phyloP scores from a whole-genome alignment of 2,888 invertebrate species.

The Lasius fuliginosus region DNA sequence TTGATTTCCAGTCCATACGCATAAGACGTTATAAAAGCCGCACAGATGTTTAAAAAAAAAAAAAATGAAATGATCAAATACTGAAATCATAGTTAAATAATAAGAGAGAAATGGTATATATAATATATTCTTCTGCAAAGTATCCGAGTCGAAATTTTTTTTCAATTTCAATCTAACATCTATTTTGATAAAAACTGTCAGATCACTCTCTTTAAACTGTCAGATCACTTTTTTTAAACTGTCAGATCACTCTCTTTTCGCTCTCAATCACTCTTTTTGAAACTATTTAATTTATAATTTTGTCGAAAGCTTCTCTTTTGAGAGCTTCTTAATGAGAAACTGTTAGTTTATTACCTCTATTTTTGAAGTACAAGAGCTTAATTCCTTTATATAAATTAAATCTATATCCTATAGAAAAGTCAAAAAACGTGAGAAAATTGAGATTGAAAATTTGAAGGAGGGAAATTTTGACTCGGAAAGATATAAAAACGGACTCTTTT shows the following conservation, averaged over 20 bases:
- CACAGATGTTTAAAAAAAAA: slow-evolving; percentile 2
- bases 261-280: not conserved
- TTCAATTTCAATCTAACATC: not conserved
- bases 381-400: not conserved
- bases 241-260: not conserved
- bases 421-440: not conserved
- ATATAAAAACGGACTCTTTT: not conserved
- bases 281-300: not conserved
- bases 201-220: no score
- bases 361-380: not conserved
- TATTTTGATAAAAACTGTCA: no score
- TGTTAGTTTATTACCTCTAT: not conserved
- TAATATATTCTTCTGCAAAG: not conserved
- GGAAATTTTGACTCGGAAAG: not conserved
- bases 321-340: not conserved
- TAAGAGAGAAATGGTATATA: not conserved
- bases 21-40: slow-evolving; percentile 41
- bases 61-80: not conserved
- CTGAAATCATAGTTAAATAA: not conserved
- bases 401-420: not conserved
- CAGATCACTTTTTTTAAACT: not conserved
- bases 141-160: not conserved
- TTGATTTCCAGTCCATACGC: slow-evolving; percentile 59
- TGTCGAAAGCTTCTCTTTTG: not conserved
- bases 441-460: not conserved